A percentile compares a stretch with the other conserved stretches of the same genome.
Evolutionary conservation across 2,888 invertebrate species (phyloP).

Genomic region (Anthophora plumipes): DNA sequence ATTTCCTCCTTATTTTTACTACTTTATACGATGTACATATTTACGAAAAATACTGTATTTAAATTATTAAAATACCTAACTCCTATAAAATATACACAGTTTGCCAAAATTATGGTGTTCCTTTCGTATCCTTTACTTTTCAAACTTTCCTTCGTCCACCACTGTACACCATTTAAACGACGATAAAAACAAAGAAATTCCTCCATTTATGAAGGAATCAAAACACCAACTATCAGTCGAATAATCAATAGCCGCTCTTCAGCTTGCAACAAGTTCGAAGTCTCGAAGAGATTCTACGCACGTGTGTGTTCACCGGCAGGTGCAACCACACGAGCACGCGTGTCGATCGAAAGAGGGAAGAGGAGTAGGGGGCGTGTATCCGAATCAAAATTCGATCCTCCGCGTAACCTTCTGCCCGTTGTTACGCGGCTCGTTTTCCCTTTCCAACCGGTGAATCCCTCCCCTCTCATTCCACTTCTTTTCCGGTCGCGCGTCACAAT

Average conservation of each 20-base stretch:
- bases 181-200: no score
- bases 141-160: no score
- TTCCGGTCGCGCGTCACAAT: conserved; percentile 47
- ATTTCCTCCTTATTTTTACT: no score
- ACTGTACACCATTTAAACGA: no score
- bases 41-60: no score
- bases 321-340: conserved; percentile 22
- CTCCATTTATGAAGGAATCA: no score
- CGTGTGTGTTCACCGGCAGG: conserved; percentile 41
- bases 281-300: neutral
- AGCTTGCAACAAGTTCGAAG: neutral
- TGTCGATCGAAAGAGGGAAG: conserved; percentile 4
- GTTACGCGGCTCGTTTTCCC: conserved; percentile 29
- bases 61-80: no score
- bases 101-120: no score
- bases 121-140: no score
- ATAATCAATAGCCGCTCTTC: neutral
- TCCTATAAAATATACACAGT: no score
- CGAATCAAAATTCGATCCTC: conserved; percentile 59
- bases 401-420: conserved; percentile 32
- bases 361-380: conserved; percentile 29
- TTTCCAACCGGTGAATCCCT: conserved; percentile 16
- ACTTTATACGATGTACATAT: no score
- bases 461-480: conserved; percentile 47
- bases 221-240: neutral